These are phyloP conservation scores for Andrena minutula DNA, from an alignment of 2,888 invertebrate species.

Conservation along the genomic window DNA sequence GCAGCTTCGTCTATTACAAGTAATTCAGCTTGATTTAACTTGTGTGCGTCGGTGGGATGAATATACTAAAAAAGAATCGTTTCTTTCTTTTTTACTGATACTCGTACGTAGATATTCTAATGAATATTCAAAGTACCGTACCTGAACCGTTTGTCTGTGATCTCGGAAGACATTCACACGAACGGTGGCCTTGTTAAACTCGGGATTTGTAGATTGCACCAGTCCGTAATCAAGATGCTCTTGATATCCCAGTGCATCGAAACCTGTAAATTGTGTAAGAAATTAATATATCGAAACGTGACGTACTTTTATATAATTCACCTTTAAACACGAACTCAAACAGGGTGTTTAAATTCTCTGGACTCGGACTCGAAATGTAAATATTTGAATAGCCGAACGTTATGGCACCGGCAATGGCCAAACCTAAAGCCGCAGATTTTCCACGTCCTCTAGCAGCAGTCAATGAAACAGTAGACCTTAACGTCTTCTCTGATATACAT, in stretches of 20 bases:
- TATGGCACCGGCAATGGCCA: slow-evolving; percentile 95
- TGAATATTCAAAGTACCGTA: slow-evolving; percentile 75
- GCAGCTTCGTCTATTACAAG: slow-evolving; percentile 99
- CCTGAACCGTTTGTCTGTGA: slow-evolving; percentile 97
- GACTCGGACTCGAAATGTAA: slow-evolving; percentile 98
- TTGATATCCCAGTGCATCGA: slow-evolving; percentile 97
- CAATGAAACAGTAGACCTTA: slow-evolving; percentile 95
- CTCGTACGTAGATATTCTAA: slow-evolving; percentile 4
- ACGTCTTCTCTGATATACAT: slow-evolving; percentile 96
- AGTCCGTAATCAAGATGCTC: slow-evolving; percentile 98
- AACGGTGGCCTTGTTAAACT: slow-evolving; percentile 98
- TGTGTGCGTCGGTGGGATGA: slow-evolving; percentile 95
- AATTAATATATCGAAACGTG: neutral
- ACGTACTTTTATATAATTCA: slow-evolving; percentile 58
- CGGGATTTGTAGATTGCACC: slow-evolving; percentile 97
- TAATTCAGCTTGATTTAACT: slow-evolving; percentile 96
- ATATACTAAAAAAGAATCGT: slow-evolving; percentile 90
- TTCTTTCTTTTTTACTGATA: slow-evolving; percentile 5
- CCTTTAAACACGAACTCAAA: slow-evolving; percentile 98
- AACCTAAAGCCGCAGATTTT: slow-evolving; percentile 98
- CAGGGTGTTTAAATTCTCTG: slow-evolving; percentile 98
- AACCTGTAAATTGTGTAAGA: slow-evolving; percentile 85
- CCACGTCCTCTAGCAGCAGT: slow-evolving; percentile 99
- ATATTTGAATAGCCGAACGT: slow-evolving; percentile 96
- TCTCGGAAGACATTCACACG: slow-evolving; percentile 96